Percentiles rank a stretch among this genome's conserved stretches.
Conservation (phyloP, 1,140 invertebrate genomes). For the Alviniconcha marisindica region DNA sequence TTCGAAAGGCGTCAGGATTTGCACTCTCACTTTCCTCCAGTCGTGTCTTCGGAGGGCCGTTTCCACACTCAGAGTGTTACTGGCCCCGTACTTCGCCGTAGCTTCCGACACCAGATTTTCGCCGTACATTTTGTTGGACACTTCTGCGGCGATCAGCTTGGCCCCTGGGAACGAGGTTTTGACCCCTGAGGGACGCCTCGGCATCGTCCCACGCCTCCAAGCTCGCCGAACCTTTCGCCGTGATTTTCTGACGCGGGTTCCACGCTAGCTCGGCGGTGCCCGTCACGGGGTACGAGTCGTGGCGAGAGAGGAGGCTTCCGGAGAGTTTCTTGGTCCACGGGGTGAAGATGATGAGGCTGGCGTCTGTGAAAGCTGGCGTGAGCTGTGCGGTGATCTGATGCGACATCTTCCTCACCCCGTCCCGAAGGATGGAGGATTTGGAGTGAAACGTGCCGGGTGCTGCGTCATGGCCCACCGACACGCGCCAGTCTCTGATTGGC, state of each 20-base stretch:
- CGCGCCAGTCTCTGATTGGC: conserved; percentile 21
- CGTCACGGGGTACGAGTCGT: conserved; percentile 4
- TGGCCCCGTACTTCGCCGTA: neutral
- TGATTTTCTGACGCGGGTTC: neutral
- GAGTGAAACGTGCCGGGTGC: neutral
- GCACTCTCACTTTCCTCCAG: neutral
- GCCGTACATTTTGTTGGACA: conserved; percentile 25
- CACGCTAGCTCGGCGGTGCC: neutral
- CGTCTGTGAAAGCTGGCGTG: conserved; percentile 15
- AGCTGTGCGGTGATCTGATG: neutral
- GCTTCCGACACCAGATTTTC: neutral
- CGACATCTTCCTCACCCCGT: neutral
- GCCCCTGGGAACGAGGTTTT: neutral
- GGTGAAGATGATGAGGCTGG: neutral
- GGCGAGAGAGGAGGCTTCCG: neutral
- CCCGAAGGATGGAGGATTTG: neutral
- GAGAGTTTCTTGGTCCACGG: conserved; percentile 14
- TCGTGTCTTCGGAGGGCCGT: neutral
- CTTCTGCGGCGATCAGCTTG: neutral
- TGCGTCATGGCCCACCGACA: neutral
- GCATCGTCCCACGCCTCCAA: conserved; percentile 11
- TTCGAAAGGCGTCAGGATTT: neutral
- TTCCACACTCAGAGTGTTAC: conserved; percentile 10
- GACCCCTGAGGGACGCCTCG: neutral
- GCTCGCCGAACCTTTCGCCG: neutral